phyloP scores from a whole-genome alignment of 30 jellyfish, hydroid and myxozoan genomes.

The Aurelia sp. region DNA sequence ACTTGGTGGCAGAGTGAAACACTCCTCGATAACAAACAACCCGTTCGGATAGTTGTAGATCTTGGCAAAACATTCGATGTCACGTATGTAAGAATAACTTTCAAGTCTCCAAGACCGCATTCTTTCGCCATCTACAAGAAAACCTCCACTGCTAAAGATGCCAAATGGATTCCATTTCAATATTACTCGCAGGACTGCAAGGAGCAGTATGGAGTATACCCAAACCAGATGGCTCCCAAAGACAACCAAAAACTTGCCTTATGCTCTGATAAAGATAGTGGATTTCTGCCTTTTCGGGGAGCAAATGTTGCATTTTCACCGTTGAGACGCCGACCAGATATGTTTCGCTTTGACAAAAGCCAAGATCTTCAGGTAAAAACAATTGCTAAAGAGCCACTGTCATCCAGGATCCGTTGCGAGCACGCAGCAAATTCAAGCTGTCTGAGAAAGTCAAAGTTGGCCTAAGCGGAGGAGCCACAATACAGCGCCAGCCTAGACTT shows the following conservation, averaged over 20 bases:
- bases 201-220: constrained; percentile 73
- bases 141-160: constrained; percentile 67
- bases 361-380: too few relatives aligned
- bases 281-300: too few relatives aligned
- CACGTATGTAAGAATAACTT: constrained; percentile 86
- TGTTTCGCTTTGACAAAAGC: too few relatives aligned
- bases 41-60: constrained; percentile 82
- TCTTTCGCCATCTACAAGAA: constrained; percentile 88
- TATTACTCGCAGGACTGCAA: constrained; percentile 81
- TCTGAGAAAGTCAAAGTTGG: too few relatives aligned
- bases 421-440: too few relatives aligned
- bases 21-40: constrained; percentile 73
- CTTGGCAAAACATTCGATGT: constrained; percentile 89
- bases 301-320: too few relatives aligned
- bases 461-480: too few relatives aligned
- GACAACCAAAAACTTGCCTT: constrained; percentile 91
- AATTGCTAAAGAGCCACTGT: too few relatives aligned
- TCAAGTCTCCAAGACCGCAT: constrained; percentile 91
- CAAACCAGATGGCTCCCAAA: constrained; percentile 69
- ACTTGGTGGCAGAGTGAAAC: constrained; percentile 99
- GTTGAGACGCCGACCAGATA: too few relatives aligned
- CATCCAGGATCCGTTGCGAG: too few relatives aligned
- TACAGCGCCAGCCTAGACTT: too few relatives aligned
- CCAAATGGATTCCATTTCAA: constrained; percentile 93
- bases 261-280: constrained; percentile 84